These are phyloP conservation scores for Laterallus jamaicensis DNA, from an alignment of 2,113 vertebrate genomes.

Conservation along the genomic window DNA sequence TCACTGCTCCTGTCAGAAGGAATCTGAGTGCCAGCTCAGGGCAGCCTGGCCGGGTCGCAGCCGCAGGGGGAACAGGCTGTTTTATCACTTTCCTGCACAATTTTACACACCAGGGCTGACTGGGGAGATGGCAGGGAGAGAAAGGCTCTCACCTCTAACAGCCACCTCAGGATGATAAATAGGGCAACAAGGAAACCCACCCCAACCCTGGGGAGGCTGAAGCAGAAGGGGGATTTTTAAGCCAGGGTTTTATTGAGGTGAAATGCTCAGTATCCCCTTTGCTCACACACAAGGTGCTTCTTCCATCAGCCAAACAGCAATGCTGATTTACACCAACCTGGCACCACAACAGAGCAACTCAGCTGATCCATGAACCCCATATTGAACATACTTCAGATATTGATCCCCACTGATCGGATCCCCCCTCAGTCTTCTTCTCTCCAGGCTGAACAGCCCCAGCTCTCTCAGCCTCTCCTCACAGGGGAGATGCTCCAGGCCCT, in stretches of 20 bases:
- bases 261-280: not conserved
- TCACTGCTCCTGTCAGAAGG: slow-evolving; percentile 40
- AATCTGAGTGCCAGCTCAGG: not conserved
- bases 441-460: too few relatives aligned
- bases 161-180: not conserved
- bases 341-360: not conserved
- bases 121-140: not conserved
- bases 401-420: too few relatives aligned
- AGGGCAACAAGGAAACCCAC: not conserved
- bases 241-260: not conserved
- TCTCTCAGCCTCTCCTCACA: too few relatives aligned
- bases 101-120: slow-evolving; percentile 38
- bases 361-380: not conserved
- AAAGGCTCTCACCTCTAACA: slow-evolving; percentile 4
- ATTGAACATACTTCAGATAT: too few relatives aligned
- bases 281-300: not conserved
- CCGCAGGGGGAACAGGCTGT: not conserved
- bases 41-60: not conserved
- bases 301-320: not conserved
- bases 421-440: too few relatives aligned
- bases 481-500: too few relatives aligned
- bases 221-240: not conserved
- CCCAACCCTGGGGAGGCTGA: not conserved
- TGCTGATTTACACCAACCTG: not conserved
- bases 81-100: slow-evolving; percentile 45